Evolutionary conservation across 2,888 invertebrate species (phyloP).

Genomic region (Noctua janthina): DNA sequence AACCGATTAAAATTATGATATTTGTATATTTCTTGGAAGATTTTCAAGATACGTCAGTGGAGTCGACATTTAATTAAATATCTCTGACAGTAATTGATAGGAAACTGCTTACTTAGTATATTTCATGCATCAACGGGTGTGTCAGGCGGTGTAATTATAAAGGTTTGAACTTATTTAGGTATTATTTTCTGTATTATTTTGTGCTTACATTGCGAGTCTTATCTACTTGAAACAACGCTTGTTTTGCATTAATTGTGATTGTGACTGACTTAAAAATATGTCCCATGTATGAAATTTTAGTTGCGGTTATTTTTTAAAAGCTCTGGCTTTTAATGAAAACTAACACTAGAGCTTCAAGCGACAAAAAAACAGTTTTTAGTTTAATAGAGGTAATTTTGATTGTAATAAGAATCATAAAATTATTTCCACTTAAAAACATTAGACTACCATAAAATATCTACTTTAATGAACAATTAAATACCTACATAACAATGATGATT

Average conservation of each 20-base stretch:
- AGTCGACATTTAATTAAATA: conserved; percentile 54
- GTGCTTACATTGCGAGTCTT: neutral
- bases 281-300: neutral
- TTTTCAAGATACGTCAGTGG: conserved; percentile 20
- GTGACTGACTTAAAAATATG: neutral
- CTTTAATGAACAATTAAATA: neutral
- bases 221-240: neutral
- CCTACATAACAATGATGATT: neutral
- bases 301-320: neutral
- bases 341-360: neutral
- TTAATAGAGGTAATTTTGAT: neutral
- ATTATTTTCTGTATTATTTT: neutral
- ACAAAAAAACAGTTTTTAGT: neutral
- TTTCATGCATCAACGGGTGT: conserved; percentile 48
- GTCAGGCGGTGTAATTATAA: conserved; percentile 37
- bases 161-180: neutral
- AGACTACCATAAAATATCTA: neutral
- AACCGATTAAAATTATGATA: neutral
- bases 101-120: conserved; percentile 55
- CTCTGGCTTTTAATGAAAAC: neutral
- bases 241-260: neutral
- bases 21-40: conserved; percentile 19
- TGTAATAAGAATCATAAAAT: neutral
- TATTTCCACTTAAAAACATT: neutral
- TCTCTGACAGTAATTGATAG: conserved; percentile 57